Percentiles rank a stretch among this genome's conserved stretches.
These are phyloP conservation scores for Hypomecis atomaria DNA, from an alignment of 2,888 invertebrate genomes.

Conservation along the genomic window DNA sequence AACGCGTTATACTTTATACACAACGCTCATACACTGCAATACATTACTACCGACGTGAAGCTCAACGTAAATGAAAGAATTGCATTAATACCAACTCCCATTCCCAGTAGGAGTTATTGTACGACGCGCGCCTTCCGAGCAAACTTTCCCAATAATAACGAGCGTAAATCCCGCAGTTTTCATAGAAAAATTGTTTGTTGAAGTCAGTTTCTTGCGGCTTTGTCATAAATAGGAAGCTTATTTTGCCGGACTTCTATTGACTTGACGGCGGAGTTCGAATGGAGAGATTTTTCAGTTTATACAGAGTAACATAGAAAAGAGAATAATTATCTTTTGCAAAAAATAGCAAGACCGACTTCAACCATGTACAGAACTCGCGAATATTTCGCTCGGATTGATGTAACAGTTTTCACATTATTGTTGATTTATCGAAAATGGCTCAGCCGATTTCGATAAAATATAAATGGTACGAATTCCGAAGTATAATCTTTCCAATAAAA, in stretches of 20 bases:
- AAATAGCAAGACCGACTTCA: no score
- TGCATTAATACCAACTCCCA: conserved; percentile 39
- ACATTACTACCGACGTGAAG: not conserved
- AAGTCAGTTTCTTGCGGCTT: conserved; percentile 28
- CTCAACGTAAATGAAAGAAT: conserved; percentile 34
- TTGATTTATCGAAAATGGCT: no score
- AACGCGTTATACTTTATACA: not conserved
- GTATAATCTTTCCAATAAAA: no score
- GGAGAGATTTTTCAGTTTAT: no score
- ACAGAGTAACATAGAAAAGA: no score
- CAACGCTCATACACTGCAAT: not conserved
- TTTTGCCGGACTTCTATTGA: conserved; percentile 2
- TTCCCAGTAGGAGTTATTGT: conserved; percentile 39
- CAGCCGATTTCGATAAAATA: no score
- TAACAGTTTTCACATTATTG: no score
- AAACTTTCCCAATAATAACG: conserved; percentile 66
- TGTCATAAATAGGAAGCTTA: conserved; percentile 18
- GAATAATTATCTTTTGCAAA: no score
- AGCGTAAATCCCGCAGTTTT: conserved; percentile 58
- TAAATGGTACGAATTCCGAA: no score
- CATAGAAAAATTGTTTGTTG: conserved; percentile 48
- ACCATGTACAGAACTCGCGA: no score
- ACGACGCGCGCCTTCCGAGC: conserved; percentile 26
- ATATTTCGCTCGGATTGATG: no score
- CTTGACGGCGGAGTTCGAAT: no score